Percentiles rank a stretch among this genome's conserved stretches.
Conservation (phyloP, 92 coral and sea anemone genomes). For the Desmophyllum pertusum region DNA sequence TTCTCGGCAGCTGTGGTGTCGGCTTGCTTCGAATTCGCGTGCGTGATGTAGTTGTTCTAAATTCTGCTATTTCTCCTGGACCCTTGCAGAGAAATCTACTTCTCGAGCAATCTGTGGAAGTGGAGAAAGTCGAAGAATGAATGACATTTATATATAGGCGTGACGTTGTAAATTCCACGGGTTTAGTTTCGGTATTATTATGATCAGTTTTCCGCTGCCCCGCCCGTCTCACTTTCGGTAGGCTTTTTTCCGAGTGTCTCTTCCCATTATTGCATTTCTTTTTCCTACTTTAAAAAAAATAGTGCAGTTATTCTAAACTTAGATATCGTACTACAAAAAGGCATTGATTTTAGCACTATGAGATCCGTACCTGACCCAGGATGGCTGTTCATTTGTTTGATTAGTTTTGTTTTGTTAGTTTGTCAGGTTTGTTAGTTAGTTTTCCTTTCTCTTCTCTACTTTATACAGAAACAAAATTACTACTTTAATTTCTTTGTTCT, state of each 20-base stretch:
- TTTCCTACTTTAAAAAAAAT: not conserved
- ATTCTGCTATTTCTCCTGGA: not conserved
- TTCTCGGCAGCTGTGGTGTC: not conserved
- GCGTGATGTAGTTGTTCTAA: not conserved
- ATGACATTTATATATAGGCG: not conserved
- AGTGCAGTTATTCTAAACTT: not conserved
- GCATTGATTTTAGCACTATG: not conserved
- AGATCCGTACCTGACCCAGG: too few relatives aligned
- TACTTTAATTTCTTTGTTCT: too few relatives aligned
- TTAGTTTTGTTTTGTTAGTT: too few relatives aligned
- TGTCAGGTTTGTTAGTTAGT: too few relatives aligned
- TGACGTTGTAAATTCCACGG: not conserved
- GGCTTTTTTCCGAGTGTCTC: constrained; percentile 19
- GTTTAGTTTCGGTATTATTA: not conserved
- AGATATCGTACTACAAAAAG: not conserved
- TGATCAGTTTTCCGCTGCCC: not conserved
- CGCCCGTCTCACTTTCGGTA: constrained; percentile 10
- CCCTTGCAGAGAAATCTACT: constrained; percentile 7
- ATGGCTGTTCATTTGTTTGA: too few relatives aligned
- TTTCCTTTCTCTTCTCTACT: too few relatives aligned
- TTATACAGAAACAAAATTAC: too few relatives aligned
- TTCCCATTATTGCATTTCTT: not conserved
- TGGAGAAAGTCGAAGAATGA: not conserved
- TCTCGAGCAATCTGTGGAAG: constrained; percentile 17
- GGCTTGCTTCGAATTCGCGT: not conserved